Conservation (phyloP, 2,113 vertebrate species). For the Oncorhynchus keta region DNA sequence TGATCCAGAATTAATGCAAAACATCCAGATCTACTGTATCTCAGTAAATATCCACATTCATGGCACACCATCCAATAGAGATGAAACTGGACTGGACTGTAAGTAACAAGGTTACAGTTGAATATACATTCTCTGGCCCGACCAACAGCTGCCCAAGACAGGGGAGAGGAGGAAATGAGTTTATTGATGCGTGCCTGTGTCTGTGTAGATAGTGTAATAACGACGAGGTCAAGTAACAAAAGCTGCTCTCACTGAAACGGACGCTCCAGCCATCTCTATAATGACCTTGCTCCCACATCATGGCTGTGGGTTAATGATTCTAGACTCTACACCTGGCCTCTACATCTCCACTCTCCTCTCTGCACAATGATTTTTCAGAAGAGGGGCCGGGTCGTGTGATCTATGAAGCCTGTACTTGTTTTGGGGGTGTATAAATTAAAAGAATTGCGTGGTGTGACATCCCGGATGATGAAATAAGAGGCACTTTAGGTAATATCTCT, state of each 20-base stretch:
- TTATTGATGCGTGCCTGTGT: slow-evolving; percentile 64
- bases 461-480: slow-evolving; percentile 93
- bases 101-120: slow-evolving; percentile 20
- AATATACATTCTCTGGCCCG: slow-evolving; percentile 32
- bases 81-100: slow-evolving; percentile 6
- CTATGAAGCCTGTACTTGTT: slow-evolving; percentile 83
- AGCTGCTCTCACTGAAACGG: slow-evolving; percentile 57
- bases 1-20: too few species aligned
- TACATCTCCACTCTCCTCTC: slow-evolving; percentile 31
- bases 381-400: slow-evolving; percentile 75
- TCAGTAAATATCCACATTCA: not conserved
- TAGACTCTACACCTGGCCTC: slow-evolving; percentile 74
- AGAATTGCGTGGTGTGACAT: slow-evolving; percentile 85
- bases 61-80: not conserved
- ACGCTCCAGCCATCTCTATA: slow-evolving; percentile 70
- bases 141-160: slow-evolving; percentile 22
- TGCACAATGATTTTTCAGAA: slow-evolving; percentile 82
- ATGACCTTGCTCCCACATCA: slow-evolving; percentile 82
- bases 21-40: too few species aligned
- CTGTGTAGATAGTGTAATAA: slow-evolving; percentile 55
- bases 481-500: slow-evolving; percentile 96
- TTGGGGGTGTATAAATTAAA: slow-evolving; percentile 91
- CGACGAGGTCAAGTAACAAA: slow-evolving; percentile 63
- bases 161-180: slow-evolving; percentile 52
- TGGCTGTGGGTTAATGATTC: slow-evolving; percentile 85